Percentiles rank a stretch among this genome's conserved stretches.
These are phyloP conservation scores for Acanthis flammea DNA, from an alignment of 2,797 vertebrate genomes.

Conservation along the genomic window DNA sequence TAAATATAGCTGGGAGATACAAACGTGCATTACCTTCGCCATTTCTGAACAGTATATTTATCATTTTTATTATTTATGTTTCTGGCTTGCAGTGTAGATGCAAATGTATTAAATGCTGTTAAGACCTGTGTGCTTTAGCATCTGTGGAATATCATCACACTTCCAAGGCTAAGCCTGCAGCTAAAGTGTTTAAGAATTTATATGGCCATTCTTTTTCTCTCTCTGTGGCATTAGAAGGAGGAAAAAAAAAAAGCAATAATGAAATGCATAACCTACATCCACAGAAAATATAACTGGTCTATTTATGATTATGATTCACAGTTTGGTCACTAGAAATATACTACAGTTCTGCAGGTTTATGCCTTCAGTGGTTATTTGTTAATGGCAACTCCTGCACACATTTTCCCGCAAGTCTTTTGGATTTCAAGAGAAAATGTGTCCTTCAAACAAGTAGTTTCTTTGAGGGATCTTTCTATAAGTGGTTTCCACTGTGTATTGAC, in stretches of 20 bases:
- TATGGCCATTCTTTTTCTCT: constrained; percentile 40
- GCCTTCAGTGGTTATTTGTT: constrained; percentile 57
- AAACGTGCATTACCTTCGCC: neutral
- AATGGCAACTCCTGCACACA: constrained; percentile 38
- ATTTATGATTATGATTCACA: constrained; percentile 74
- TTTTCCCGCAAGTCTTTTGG: constrained; percentile 34
- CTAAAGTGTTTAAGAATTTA: constrained; percentile 67
- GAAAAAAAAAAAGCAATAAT: constrained; percentile 58
- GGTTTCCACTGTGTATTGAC: constrained; percentile 36
- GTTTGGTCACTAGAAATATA: constrained; percentile 68
- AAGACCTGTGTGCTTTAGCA: constrained; percentile 51
- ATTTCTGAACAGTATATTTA: constrained; percentile 39
- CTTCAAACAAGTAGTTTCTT: constrained; percentile 72
- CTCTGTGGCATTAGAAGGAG: constrained; percentile 53
- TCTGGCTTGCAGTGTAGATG: constrained; percentile 41
- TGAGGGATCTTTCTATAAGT: constrained; percentile 32
- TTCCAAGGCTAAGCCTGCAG: constrained; percentile 64
- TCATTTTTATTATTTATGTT: constrained; percentile 64
- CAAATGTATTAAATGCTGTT: constrained; percentile 67
- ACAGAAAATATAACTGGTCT: constrained; percentile 64
- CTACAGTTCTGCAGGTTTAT: constrained; percentile 49
- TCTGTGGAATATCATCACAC: constrained; percentile 61
- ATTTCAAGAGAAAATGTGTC: constrained; percentile 66
- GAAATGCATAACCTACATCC: constrained; percentile 58
- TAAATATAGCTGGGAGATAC: neutral